These are phyloP conservation scores for Drosophila peninsularis DNA, from an alignment of 2,888 invertebrate species.

Conservation along the genomic window DNA sequence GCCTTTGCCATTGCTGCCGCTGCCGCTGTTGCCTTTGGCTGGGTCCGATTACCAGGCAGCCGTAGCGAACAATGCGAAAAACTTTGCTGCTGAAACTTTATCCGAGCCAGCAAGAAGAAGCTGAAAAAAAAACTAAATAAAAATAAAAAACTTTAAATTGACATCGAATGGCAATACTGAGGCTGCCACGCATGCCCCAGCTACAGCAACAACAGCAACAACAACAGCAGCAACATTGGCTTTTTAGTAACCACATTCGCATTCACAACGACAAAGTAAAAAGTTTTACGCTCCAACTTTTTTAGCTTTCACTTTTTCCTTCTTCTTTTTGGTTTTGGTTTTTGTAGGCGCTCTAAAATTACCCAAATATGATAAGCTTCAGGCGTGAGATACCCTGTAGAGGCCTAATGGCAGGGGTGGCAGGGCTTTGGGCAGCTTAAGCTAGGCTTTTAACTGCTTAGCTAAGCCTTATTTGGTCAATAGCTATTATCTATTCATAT, in stretches of 20 bases:
- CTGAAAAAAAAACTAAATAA: conserved; percentile 24
- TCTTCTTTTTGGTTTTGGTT: conserved; percentile 3
- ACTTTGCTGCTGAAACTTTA: conserved; percentile 53
- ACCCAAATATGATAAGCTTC: conserved; percentile 60
- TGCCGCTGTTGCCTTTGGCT: conserved; percentile 8
- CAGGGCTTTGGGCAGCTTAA: no score
- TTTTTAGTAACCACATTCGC: conserved; percentile 46
- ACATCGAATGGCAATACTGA: conserved; percentile 73
- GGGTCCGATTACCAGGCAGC: conserved; percentile 6
- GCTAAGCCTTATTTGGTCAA: not conserved
- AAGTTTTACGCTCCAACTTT: conserved; percentile 55
- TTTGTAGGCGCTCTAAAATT: conserved; percentile 26
- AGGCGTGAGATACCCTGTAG: conserved; percentile 29
- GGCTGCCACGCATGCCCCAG: conserved; percentile 46
- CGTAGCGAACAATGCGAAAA: conserved; percentile 45
- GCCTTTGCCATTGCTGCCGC: conserved; percentile 12
- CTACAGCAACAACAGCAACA: conserved; percentile 9
- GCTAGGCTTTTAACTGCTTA: no score
- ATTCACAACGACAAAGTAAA: conserved; percentile 69
- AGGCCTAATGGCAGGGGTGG: not conserved
- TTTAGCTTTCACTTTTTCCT: conserved; percentile 1
- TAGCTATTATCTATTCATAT: not conserved
- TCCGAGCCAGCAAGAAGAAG: conserved; percentile 18
- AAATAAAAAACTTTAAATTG: conserved; percentile 74
- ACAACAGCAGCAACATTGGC: conserved; percentile 17